phyloP scores from a whole-genome alignment of 1,140 invertebrate genomes.

The Prorops nasuta region DNA sequence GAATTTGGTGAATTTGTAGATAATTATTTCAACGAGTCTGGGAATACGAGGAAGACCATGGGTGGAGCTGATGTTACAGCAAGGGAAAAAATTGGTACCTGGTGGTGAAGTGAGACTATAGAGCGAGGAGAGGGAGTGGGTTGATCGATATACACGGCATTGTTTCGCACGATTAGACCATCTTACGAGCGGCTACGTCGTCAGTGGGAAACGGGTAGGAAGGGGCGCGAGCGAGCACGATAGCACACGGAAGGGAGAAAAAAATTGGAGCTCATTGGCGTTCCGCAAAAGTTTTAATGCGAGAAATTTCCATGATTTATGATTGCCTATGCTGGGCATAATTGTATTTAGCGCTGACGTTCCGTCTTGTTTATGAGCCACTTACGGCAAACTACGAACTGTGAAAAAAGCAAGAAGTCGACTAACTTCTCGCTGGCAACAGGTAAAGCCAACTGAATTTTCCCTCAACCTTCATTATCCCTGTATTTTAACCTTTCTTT shows the following conservation, averaged over 20 bases:
- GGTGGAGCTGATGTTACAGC: background rate
- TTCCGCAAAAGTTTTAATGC: slow-evolving; percentile 8
- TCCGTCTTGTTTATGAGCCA: background rate
- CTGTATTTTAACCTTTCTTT: no score
- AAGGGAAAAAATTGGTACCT: background rate
- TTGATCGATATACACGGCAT: slow-evolving; percentile 17
- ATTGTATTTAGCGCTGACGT: background rate
- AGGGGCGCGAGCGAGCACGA: background rate
- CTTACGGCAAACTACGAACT: no score
- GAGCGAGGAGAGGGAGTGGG: background rate
- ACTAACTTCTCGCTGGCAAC: no score
- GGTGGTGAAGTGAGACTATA: background rate
- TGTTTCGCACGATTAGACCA: slow-evolving; percentile 24
- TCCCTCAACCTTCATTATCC: no score
- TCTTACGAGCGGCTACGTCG: slow-evolving; percentile 5
- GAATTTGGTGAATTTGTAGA: no score
- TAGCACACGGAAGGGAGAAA: background rate
- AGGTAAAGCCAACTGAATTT: no score
- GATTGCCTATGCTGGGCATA: background rate
- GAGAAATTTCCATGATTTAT: slow-evolving; percentile 17
- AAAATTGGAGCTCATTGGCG: background rate
- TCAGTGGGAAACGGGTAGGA: no score
- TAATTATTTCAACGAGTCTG: no score
- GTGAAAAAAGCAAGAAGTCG: no score
- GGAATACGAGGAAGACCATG: no score